A percentile compares a stretch with the other conserved stretches of the same genome.
phyloP scores from a whole-genome alignment of 92 coral and sea anemone genomes.

The Zoanthus sansibaricus region DNA sequence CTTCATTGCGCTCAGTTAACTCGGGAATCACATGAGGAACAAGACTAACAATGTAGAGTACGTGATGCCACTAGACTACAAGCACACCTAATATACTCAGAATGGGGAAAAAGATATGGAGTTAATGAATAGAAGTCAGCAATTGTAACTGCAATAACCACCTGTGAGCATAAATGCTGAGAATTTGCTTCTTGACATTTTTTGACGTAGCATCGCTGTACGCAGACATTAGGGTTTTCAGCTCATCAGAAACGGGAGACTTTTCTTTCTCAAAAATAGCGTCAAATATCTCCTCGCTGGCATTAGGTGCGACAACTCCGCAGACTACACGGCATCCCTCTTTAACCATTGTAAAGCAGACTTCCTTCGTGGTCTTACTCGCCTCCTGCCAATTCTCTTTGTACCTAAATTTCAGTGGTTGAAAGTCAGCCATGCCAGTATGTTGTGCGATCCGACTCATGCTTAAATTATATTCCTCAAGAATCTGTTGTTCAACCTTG shows the following conservation, averaged over 20 bases:
- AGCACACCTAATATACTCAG: not conserved
- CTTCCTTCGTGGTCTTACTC: conserved; percentile 4
- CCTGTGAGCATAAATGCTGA: conserved; percentile 43
- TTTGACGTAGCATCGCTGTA: conserved; percentile 46
- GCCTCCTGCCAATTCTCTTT: conserved; percentile 28
- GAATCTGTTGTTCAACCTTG: too few species aligned
- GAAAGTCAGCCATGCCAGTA: too few species aligned
- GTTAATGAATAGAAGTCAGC: not conserved
- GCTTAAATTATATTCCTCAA: too few species aligned
- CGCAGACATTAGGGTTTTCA: conserved; percentile 40
- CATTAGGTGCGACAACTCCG: conserved; percentile 41
- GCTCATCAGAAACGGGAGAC: not conserved
- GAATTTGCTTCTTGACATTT: conserved; percentile 33
- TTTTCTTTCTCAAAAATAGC: not conserved
- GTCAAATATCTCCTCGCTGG: conserved; percentile 26
- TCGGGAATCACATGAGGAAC: not conserved
- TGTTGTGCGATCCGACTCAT: too few species aligned
- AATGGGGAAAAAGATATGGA: too few species aligned
- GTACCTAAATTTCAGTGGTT: too few species aligned
- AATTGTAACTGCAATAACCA: not conserved
- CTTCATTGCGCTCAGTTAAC: not conserved
- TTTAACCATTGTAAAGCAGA: conserved; percentile 17
- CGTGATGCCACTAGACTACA: not conserved
- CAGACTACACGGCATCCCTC: conserved; percentile 56
- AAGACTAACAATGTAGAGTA: not conserved